phyloP scores from a whole-genome alignment of 2,888 invertebrate genomes.

The Chloroclysta siterata region DNA sequence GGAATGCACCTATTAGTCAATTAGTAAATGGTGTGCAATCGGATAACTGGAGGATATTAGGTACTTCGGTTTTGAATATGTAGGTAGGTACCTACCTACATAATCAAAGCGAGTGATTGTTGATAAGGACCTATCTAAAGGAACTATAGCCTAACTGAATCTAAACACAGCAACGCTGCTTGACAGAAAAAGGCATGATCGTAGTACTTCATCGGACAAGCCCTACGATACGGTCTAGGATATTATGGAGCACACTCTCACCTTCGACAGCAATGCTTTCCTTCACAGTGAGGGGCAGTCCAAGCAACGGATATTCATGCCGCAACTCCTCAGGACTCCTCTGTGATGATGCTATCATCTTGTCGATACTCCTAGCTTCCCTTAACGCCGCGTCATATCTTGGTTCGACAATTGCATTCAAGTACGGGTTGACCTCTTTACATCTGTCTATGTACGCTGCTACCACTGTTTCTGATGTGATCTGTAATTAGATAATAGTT shows the following conservation, averaged over 20 bases:
- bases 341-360: slow-evolving; percentile 85
- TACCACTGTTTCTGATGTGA: slow-evolving; percentile 89
- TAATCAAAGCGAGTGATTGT: too few species aligned
- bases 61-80: too few species aligned
- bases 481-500: slow-evolving; percentile 74
- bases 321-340: slow-evolving; percentile 86
- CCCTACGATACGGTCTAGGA: too few species aligned
- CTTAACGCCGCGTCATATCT: slow-evolving; percentile 89
- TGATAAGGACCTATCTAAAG: too few species aligned
- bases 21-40: too few species aligned
- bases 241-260: slow-evolving; percentile 46
- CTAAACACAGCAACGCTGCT: too few species aligned
- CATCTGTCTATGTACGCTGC: slow-evolving; percentile 90
- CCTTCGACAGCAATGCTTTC: slow-evolving; percentile 92
- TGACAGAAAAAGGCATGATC: too few species aligned
- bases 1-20: too few species aligned
- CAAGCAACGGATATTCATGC: slow-evolving; percentile 89
- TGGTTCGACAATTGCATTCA: slow-evolving; percentile 93
- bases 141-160: too few species aligned
- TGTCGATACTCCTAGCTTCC: slow-evolving; percentile 91
- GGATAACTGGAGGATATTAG: too few species aligned
- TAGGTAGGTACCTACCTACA: too few species aligned
- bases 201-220: too few species aligned
- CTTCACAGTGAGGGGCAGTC: slow-evolving; percentile 94
- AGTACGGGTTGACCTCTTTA: slow-evolving; percentile 89